Evolutionary conservation across 1,140 invertebrate species (phyloP).

Genomic region (Physella acuta): DNA sequence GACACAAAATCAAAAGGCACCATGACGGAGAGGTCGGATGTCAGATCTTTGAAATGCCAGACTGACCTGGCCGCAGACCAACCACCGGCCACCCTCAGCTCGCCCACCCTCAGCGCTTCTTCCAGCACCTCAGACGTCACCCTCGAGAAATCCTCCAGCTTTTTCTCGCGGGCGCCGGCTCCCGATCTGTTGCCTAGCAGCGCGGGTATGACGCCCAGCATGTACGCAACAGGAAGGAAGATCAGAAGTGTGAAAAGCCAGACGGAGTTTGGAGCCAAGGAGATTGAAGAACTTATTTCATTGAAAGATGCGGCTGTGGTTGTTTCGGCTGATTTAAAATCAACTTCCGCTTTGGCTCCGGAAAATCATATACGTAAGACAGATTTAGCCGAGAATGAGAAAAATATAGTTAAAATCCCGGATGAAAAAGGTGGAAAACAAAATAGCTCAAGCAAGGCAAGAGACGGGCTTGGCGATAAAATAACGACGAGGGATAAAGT

Average conservation of each 20-base stretch:
- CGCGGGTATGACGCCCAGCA: not conserved
- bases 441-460: conserved; percentile 31
- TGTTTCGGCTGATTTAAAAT: not conserved
- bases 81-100: too few species aligned
- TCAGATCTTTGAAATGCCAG: conserved; percentile 29
- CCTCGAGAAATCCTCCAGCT: not conserved
- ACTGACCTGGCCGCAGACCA: conserved; percentile 24
- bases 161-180: not conserved
- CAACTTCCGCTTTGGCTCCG: not conserved
- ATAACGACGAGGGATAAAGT: conserved; percentile 42
- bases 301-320: not conserved
- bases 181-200: conserved; percentile 26
- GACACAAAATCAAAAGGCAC: conserved; percentile 30
- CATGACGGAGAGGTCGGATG: conserved; percentile 29
- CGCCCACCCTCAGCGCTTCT: not conserved
- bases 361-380: too few species aligned
- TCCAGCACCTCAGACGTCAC: not conserved
- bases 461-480: conserved; percentile 37
- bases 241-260: conserved; percentile 49
- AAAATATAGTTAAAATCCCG: not conserved
- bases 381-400: not conserved
- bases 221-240: conserved; percentile 22
- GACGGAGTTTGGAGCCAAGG: conserved; percentile 41
- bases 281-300: not conserved
- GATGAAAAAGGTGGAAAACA: not conserved